Base-by-base conservation (phyloP, 1,140 invertebrate species). In the Hestina assimilis region DNA sequence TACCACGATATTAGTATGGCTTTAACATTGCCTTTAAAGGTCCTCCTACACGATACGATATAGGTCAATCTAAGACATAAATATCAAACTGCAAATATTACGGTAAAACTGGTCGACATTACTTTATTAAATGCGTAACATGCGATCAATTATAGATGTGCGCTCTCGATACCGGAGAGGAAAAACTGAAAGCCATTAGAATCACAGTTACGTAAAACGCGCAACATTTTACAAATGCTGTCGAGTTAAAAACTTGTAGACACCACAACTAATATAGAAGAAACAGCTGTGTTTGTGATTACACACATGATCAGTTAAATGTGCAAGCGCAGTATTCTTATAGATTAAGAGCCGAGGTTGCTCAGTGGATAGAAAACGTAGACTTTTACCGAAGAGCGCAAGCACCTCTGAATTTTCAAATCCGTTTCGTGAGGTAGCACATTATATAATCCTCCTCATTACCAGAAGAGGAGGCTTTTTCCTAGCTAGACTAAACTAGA, bases 101-200 rank as follows among this genome's bases (percentile, higher is more conserved):
- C 72, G 68, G 75, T 75, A 73, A 52, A 62, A 59, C 62, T 43
- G 46, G 63, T 67, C 53, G 64, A 67, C 60, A 63, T 62, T 59
- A 59, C 65, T 68, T 63, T 67, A 73, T 73, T 72, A 66, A 67
- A 74, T 67, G 63, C 56, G 60, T 63, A 67, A 57, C 61, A 67
- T 60, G 63, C 65, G 59, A 75, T 79, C 77, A 76, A 80, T 81
- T 75, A 83, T 81, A 78, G 75, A 73, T 60, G 69, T 61, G 58
- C 62, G 71, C 64, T 69, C 73, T 70, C 60, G 61, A 69, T 80
- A 66, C 58, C 46, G 19, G 40, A 31, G 38, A 29, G 55, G 75
- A 79, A 85, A 86, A 83, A 81, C 69, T 63, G 51, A 72, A 23
- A 63, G 33, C 78, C 74, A 85, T 83, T 82, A 85, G 69, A 85